Evolutionary conservation across 2,797 vertebrate species (phyloP).

Genomic region (Dipus sagitta): DNA sequence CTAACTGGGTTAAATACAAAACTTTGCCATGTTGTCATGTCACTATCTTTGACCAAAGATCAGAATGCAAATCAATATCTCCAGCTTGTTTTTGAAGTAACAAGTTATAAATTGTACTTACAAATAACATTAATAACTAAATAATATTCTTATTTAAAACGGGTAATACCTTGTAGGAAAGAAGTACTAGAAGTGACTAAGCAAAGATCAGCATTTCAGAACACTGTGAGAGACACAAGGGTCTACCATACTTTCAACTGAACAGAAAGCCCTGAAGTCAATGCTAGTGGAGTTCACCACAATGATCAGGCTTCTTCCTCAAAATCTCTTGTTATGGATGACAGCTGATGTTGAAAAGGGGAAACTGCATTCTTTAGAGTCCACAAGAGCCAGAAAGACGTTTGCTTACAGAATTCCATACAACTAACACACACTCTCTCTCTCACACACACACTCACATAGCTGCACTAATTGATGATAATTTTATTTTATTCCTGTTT

Average conservation of each 20-base stretch:
- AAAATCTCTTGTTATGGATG: not conserved
- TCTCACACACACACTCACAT: not conserved
- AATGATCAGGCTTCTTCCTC: not conserved
- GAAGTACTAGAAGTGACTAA: not conserved
- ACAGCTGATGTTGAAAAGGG: not conserved
- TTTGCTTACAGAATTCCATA: not conserved
- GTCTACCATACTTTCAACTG: not conserved
- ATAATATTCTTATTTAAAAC: not conserved
- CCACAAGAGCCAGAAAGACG: not conserved
- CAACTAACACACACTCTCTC: not conserved
- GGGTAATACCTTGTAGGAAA: not conserved
- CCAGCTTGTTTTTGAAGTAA: not conserved
- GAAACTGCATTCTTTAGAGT: not conserved
- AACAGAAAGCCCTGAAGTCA: not conserved
- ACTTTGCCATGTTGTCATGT: not conserved
- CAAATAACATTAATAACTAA: not conserved
- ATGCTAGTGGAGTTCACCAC: not conserved
- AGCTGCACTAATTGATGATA: not conserved
- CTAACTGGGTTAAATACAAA: not conserved
- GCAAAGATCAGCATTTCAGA: not conserved
- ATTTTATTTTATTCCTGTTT: no score
- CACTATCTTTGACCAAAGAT: not conserved
- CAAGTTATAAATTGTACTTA: slow-evolving; percentile 38
- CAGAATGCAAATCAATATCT: not conserved
- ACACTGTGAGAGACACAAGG: not conserved